Evolutionary conservation across 2,113 vertebrate genomes (phyloP), one percentile per base, ranked within the genome.

Genomic region (Hemichromis elongatus): DNA sequence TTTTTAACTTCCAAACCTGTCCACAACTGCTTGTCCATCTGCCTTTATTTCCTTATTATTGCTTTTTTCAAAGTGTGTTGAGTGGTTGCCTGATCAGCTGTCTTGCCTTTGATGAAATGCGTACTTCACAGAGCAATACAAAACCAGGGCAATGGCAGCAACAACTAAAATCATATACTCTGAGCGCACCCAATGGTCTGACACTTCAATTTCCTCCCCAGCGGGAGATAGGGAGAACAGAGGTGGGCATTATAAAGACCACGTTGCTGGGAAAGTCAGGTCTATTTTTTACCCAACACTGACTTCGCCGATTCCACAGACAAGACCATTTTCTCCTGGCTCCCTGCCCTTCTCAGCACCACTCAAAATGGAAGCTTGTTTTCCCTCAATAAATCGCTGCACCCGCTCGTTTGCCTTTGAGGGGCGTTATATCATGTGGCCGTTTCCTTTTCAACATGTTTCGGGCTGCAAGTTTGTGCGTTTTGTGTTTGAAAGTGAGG

Each of bases 121-220:
- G 79, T 83, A 81, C 85, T 83, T 85, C 80, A 61, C 90, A 77
- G 91, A 90, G 83, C 89, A 82, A 91, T 89, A 92, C 77, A 89
- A 90, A 75, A 70, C 87, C 85, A 57, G 24, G 78, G 75, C 89
- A 77, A 88, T 84, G 90, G 88, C 91, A 87, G 89, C 77, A 63
- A 83, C 86, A 75, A 83, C 90, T 90, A 86, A 90, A 95, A 92
- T 92, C 92, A 93, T 91, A 93, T 80, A 91, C 89, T 92, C 82
- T 40, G 88, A 88, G 68, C 88, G 84, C 57, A 59, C 84, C 90
- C 90, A 89, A 82, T 83, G 87, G 89, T 89, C 86, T 94, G 95
- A 95, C 94, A 95, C 93, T 95, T 94, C 92, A 94, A 96, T 96
- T 95, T 95, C 93, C 93, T 93, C 90, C 92, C 63, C 88, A 83